Evolutionary conservation across 2,888 invertebrate species (phyloP), one percentile per base, ranked within the genome.

Genomic region (Agrochola lychnidis): DNA sequence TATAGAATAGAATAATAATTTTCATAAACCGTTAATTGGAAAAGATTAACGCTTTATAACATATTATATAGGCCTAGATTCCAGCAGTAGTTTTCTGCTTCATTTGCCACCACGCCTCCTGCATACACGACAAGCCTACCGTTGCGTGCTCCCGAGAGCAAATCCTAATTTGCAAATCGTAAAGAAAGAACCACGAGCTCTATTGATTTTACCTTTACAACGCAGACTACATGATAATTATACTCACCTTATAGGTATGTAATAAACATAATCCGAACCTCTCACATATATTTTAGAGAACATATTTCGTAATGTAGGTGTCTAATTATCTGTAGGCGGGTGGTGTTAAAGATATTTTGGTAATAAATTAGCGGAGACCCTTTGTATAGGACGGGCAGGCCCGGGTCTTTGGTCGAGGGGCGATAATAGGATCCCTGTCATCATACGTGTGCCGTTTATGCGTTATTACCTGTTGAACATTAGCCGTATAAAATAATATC

Each of bases 371-470:
- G 85, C 81, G 74, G 85, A 81, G 89, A 89, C 91, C 93, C 91
- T 92, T 92, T 90, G 90, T 91, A 90, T 87, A 90, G 88, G 89
- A 90, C 89, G 85, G 91, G 87, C 91, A 90, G 90, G 91, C 91
- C 90, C 89, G 92, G 93, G 92, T 91, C 91, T 92, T 93, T 90
- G 91, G 92, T 89, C 88, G 90, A 89, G 88, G 89, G 79, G 90
- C 90, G 94, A 92, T 93, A 94, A 94, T 93, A 89, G 92, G 91
- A 88, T 90, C 92, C 92, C 90, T 92, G 93, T 93, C 93, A 91
- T 92, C 93, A 90, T 91, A 89, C 89, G 90, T 86, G 87, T 84
- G 85, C 87, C 89, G 89, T 90, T 92, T 90, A 90, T 91, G 89
- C 90, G 88, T 89, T 89, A 92, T 91, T 92, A 93, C 93, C 91